A percentile compares a stretch with the other conserved stretches of the same genome.
Conservation (phyloP, 1,140 invertebrate species). For the Lethrus apterus region DNA sequence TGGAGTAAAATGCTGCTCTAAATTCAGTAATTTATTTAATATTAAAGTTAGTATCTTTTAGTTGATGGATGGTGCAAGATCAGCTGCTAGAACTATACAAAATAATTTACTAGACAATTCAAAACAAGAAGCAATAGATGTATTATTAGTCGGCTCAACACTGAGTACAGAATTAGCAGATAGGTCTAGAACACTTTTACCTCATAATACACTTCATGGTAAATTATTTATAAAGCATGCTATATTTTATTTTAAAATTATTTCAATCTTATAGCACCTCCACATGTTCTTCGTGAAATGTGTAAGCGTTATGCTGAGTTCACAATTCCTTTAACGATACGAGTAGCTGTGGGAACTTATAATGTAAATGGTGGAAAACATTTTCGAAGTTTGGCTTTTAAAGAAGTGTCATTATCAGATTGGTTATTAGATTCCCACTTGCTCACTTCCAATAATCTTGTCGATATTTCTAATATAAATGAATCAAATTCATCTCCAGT, state of each 20-base stretch:
- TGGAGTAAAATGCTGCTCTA: too few species aligned
- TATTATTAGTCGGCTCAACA: conserved; percentile 85
- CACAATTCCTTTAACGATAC: conserved; percentile 60
- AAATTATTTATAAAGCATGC: conserved; percentile 24
- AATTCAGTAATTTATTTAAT: too few species aligned
- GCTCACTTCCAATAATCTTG: conserved; percentile 34
- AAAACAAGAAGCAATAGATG: conserved; percentile 98
- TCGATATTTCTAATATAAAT: conserved; percentile 41
- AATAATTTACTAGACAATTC: conserved; percentile 96
- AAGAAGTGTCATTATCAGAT: conserved; percentile 85
- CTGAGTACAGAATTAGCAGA: conserved; percentile 87
- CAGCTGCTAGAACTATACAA: conserved; percentile 95
- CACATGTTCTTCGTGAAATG: conserved; percentile 71
- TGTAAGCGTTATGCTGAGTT: conserved; percentile 80
- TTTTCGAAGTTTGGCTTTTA: conserved; percentile 93
- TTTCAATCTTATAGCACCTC: conserved; percentile 51
- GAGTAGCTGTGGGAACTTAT: conserved; percentile 91
- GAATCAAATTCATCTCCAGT: conserved; percentile 50
- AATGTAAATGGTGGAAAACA: conserved; percentile 99
- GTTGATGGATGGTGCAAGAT: conserved; percentile 93
- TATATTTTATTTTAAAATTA: conserved; percentile 6
- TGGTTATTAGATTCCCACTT: conserved; percentile 82
- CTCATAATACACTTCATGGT: conserved; percentile 80
- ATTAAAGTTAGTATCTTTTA: too few species aligned
- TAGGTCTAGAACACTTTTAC: conserved; percentile 79